A percentile compares a stretch with the other conserved stretches of the same genome.
These are phyloP conservation scores for Eurytoma californica DNA, from an alignment of 2,888 invertebrate species.

Conservation along the genomic window DNA sequence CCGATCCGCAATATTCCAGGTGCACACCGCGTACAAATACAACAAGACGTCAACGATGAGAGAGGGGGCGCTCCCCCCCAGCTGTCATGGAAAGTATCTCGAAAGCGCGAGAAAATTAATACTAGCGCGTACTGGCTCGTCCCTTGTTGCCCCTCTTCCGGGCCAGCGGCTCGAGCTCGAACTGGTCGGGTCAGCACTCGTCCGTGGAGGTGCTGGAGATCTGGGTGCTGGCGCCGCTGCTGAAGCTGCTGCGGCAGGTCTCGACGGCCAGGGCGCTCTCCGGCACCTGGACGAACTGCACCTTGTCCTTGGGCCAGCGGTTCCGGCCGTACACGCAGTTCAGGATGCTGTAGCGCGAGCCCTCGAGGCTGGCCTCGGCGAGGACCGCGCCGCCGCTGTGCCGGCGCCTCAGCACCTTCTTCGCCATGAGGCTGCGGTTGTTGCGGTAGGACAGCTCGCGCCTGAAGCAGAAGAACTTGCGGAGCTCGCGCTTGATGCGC, in stretches of 20 bases:
- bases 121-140: not conserved
- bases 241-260: constrained; percentile 80
- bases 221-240: constrained; percentile 80
- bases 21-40: too few relatives aligned
- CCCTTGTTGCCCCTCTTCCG: too few relatives aligned
- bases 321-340: constrained; percentile 71
- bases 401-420: constrained; percentile 70
- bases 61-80: too few relatives aligned
- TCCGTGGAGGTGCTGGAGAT: constrained; percentile 80
- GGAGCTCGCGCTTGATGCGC: constrained; percentile 79
- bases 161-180: not conserved
- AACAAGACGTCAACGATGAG: too few relatives aligned
- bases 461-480: constrained; percentile 76
- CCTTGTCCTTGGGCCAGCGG: constrained; percentile 73
- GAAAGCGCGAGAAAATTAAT: not conserved
- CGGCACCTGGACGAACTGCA: constrained; percentile 77
- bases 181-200: constrained; percentile 65
- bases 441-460: constrained; percentile 71
- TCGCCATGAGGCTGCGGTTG: constrained; percentile 75
- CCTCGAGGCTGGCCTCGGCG: constrained; percentile 60
- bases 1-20: not conserved
- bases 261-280: constrained; percentile 78
- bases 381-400: constrained; percentile 66
- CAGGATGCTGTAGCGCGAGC: constrained; percentile 70
- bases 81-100: constrained; percentile 55